These are phyloP conservation scores for Philotrypesis tridentata DNA, from an alignment of 1,140 invertebrate species.

Conservation along the genomic window DNA sequence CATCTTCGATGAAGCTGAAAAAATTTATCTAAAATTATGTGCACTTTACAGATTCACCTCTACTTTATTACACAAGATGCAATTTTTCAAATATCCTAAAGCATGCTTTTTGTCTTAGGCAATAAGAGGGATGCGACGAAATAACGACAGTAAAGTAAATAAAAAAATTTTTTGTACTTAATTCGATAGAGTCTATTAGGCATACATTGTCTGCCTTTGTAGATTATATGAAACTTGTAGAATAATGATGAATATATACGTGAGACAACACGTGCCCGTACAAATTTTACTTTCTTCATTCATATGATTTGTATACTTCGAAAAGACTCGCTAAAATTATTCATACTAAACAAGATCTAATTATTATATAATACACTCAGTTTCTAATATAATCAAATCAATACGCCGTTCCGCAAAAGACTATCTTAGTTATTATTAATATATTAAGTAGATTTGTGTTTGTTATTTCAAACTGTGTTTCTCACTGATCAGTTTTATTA, in stretches of 20 bases:
- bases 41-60: slow-evolving; percentile 9
- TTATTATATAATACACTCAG: slow-evolving; percentile 3
- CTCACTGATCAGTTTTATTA: background rate
- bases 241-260: slow-evolving; percentile 36
- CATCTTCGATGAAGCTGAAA: slow-evolving; percentile 26
- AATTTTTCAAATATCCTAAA: slow-evolving; percentile 13
- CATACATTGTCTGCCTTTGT: slow-evolving; percentile 43
- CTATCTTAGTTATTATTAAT: background rate
- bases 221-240: slow-evolving; percentile 42
- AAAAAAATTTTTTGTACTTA: slow-evolving; percentile 48
- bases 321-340: background rate
- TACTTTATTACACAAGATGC: slow-evolving; percentile 20
- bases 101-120: slow-evolving; percentile 41
- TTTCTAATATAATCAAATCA: slow-evolving; percentile 13
- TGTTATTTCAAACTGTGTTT: background rate
- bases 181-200: slow-evolving; percentile 46
- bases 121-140: slow-evolving; percentile 35
- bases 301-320: slow-evolving; percentile 43
- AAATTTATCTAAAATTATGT: slow-evolving; percentile 13
- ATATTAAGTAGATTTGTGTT: background rate
- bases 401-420: slow-evolving; percentile 2
- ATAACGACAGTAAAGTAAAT: slow-evolving; percentile 12
- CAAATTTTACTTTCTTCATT: slow-evolving; percentile 37
- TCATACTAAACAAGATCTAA: slow-evolving; percentile 9
- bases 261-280: background rate